Base-by-base conservation (phyloP, 2,113 vertebrate genomes). In the Rana temporaria region DNA sequence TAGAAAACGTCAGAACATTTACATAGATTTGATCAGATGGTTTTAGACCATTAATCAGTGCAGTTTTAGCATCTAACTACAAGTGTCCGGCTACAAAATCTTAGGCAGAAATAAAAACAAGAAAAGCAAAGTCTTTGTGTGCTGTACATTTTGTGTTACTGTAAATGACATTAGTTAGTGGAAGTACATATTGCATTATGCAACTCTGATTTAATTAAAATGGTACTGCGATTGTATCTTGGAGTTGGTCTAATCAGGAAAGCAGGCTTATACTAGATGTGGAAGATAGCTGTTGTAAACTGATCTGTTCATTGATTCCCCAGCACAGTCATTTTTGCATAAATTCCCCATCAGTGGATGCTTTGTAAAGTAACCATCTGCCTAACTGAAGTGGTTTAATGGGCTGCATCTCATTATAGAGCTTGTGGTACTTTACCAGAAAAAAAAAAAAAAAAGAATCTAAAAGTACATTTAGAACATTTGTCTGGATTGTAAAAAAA, bases 301-400 rank as follows among this genome's bases (percentile, higher is more conserved):
- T 66, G 72, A 83, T 76, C 62, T 83, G 81, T 68, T 76, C 81
- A 76, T 83, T 83, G 81, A 83, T 83, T 83, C 81, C 81, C 81
- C 81, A 76, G 71, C 81, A 76, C 81, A 83, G 71, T 83, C 81
- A 83, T 83, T 83, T 83, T 68, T 83, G 81, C 81, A 83, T 83
- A 83, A 83, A 83, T 83, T 83, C 63, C 81, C 72, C 81, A 83
- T 83, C 81, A 83, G 63, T 83, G 72, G 55, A 83, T 83, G 63
- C 81, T 83, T 83, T 83, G 81, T 76, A 83, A 83, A 83, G 72
- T 83, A 83, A 83, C 81, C 81, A 83, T 83, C 81, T 83, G 81
- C 81, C 81, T 83, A 83, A 83, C 71, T 83, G 71, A 83, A 83
- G 81, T 75, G 81, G 71, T 75, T 74, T 83, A 83, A 83, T 83